phyloP scores from a whole-genome alignment of 1,140 invertebrate species.

The Hylyphantes graminicola region DNA sequence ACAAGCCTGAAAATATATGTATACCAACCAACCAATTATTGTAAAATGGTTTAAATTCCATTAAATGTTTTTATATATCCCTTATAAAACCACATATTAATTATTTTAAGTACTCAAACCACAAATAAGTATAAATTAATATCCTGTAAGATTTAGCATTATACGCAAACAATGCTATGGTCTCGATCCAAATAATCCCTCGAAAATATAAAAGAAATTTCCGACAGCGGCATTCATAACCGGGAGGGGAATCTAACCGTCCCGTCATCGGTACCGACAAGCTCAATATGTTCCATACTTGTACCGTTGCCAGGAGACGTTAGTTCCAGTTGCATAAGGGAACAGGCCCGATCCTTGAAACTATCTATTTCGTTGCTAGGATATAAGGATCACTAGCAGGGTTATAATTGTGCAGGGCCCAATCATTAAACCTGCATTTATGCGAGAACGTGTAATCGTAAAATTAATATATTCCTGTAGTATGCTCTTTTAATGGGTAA shows the following conservation, averaged over 20 bases:
- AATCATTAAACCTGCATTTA: slow-evolving; percentile 33
- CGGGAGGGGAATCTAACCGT: background rate
- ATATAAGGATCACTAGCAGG: background rate
- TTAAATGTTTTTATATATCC: too few species aligned
- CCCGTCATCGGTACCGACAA: background rate
- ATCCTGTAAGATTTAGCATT: too few species aligned
- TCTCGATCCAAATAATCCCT: background rate
- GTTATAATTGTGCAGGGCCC: slow-evolving; percentile 20
- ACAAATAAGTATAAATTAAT: too few species aligned
- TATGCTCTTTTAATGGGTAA: too few species aligned
- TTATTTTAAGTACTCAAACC: too few species aligned
- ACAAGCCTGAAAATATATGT: too few species aligned
- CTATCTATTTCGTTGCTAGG: slow-evolving; percentile 16
- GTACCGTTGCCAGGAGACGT: slow-evolving; percentile 43
- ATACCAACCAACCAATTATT: too few species aligned
- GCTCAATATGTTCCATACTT: slow-evolving; percentile 11
- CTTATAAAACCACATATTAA: too few species aligned
- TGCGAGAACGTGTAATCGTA: background rate
- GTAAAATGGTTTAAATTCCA: too few species aligned
- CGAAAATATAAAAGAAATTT: background rate
- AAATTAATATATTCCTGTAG: slow-evolving; percentile 14
- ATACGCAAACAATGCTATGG: too few species aligned
- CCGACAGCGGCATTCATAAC: background rate
- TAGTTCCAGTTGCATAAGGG: slow-evolving; percentile 22
- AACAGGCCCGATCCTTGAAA: background rate